A percentile compares a stretch with the other conserved stretches of the same genome.
These are phyloP conservation scores for Psittacula cyanocephala DNA, from an alignment of 2,113 vertebrate species.

Conservation along the genomic window DNA sequence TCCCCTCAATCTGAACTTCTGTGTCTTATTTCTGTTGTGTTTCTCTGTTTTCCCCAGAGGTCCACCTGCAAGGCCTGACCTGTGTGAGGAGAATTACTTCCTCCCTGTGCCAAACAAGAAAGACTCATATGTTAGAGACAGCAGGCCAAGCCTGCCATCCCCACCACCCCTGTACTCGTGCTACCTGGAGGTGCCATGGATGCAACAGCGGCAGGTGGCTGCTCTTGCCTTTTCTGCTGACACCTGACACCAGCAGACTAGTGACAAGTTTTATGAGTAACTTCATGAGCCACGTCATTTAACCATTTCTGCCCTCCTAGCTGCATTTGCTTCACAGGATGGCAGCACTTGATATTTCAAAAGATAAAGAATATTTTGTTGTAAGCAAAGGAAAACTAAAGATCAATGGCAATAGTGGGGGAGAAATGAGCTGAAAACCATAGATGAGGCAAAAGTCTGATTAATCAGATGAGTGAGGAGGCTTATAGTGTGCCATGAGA, in stretches of 20 bases:
- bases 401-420: not conserved
- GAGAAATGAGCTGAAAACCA: constrained; percentile 6
- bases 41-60: not conserved
- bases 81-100: not conserved
- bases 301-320: not conserved
- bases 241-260: not conserved
- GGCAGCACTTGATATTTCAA: not conserved
- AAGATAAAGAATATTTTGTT: constrained; percentile 18
- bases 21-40: not conserved
- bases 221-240: not conserved
- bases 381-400: constrained; percentile 26
- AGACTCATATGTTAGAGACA: not conserved
- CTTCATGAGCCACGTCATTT: not conserved
- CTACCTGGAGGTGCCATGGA: not conserved
- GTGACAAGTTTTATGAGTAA: not conserved
- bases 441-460: constrained; percentile 10
- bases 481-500: not conserved
- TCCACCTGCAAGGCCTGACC: not conserved
- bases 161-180: fast-evolving
- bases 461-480: constrained; percentile 8
- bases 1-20: not conserved
- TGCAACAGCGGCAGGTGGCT: not conserved
- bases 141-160: not conserved
- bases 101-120: not conserved
- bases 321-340: not conserved